Percentiles rank a stretch among this genome's conserved stretches.
Evolutionary conservation across 2,113 vertebrate species (phyloP).

Genomic region (Boleophthalmus pectinirostris): DNA sequence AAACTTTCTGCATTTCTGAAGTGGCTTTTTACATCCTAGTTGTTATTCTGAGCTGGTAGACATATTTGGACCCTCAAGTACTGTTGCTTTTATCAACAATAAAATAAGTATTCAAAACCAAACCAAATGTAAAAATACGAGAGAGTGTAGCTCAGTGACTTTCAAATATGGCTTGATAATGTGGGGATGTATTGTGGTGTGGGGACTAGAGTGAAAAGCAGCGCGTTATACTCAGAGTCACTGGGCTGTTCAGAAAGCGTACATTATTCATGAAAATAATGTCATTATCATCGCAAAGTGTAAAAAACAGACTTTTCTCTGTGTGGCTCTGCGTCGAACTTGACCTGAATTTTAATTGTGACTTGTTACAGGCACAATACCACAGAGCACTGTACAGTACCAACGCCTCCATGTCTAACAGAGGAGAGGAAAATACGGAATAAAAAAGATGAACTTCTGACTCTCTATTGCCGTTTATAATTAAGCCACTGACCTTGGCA

Average conservation of each 20-base stretch:
- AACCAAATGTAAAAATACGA: slow-evolving; percentile 15
- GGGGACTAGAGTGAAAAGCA: slow-evolving; percentile 29
- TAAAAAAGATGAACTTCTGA: slow-evolving; percentile 51
- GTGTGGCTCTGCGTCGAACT: slow-evolving; percentile 35
- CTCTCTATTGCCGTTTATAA: slow-evolving; percentile 64
- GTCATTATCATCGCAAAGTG: slow-evolving; percentile 67
- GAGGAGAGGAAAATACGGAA: background rate
- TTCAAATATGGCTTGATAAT: slow-evolving; percentile 24
- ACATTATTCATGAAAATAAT: slow-evolving; percentile 71
- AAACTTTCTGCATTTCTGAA: background rate
- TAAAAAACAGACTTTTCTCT: slow-evolving; percentile 25
- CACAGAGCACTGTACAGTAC: slow-evolving; percentile 12
- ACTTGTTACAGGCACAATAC: background rate
- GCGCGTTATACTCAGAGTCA: slow-evolving; percentile 44
- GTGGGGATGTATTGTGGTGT: slow-evolving; percentile 35
- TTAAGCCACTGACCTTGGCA: slow-evolving; percentile 70
- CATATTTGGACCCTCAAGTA: background rate
- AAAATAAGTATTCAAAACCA: slow-evolving; percentile 20
- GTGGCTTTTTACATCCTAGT: background rate
- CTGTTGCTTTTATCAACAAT: slow-evolving; percentile 1
- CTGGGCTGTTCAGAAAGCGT: slow-evolving; percentile 24
- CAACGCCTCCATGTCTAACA: background rate
- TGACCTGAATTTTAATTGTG: slow-evolving; percentile 62
- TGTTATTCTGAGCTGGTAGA: background rate
- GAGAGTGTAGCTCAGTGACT: background rate